Evolutionary conservation across 2,888 invertebrate species (phyloP).

Genomic region (Apoda limacodes): DNA sequence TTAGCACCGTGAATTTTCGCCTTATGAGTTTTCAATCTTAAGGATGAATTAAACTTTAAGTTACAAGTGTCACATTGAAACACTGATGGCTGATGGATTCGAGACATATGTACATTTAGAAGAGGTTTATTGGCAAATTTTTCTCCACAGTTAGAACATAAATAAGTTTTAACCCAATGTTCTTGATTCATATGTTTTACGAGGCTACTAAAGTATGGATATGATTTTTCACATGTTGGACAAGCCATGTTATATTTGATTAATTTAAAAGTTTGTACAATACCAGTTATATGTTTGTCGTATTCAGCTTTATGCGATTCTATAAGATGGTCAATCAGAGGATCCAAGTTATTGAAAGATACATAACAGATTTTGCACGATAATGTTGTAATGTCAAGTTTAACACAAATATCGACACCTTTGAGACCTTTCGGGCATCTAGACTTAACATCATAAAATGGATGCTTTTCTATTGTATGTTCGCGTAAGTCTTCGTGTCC

Average conservation of each 20-base stretch:
- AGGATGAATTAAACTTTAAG: constrained; percentile 23
- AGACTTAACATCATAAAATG: constrained; percentile 20
- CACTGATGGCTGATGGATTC: constrained; percentile 21
- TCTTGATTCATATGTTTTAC: constrained; percentile 26
- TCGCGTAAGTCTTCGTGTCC: constrained; percentile 23
- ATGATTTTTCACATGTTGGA: constrained; percentile 22
- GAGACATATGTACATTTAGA: constrained; percentile 23
- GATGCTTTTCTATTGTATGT: constrained; percentile 22
- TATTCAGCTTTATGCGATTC: constrained; percentile 23
- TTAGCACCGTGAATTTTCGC: constrained; percentile 28
- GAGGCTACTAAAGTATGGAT: constrained; percentile 26
- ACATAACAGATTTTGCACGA: constrained; percentile 27
- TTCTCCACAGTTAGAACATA: constrained; percentile 27
- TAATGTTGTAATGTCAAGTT: constrained; percentile 25
- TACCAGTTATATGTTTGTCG: constrained; percentile 21
- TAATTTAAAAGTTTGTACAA: constrained; percentile 25
- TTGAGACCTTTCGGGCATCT: constrained; percentile 23
- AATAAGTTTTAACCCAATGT: constrained; percentile 24
- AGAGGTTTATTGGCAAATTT: constrained; percentile 24
- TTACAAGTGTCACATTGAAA: constrained; percentile 27
- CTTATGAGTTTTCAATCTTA: constrained; percentile 24
- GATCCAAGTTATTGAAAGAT: constrained; percentile 18
- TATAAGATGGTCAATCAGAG: constrained; percentile 24
- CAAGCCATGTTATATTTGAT: constrained; percentile 25
- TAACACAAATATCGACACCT: constrained; percentile 22